A percentile compares a stretch with the other conserved stretches of the same genome.
phyloP scores from a whole-genome alignment of 2,888 invertebrate genomes.

The Resseliella maxima region DNA sequence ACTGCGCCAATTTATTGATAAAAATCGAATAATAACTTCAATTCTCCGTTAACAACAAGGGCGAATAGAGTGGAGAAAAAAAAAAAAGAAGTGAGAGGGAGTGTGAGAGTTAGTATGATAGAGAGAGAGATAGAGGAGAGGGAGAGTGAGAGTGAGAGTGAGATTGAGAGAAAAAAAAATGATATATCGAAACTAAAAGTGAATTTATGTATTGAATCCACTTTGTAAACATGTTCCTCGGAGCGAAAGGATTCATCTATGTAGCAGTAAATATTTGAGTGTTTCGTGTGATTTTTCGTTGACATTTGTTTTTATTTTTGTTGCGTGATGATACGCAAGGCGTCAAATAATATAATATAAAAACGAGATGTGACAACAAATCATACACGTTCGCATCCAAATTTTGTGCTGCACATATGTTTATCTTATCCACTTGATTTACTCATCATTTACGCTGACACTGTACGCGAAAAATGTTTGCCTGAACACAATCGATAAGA shows the following conservation, averaged over 20 bases:
- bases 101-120: too few relatives aligned
- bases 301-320: conserved; percentile 50
- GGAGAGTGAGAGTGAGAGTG: not conserved
- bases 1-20: not conserved
- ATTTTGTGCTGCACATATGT: conserved; percentile 32
- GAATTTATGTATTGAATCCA: conserved; percentile 16
- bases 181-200: not conserved
- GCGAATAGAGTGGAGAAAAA: too few relatives aligned
- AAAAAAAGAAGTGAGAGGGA: too few relatives aligned
- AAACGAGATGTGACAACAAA: not conserved
- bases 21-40: conserved; percentile 38
- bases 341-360: not conserved
- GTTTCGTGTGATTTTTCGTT: not conserved
- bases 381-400: not conserved
- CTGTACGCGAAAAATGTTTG: not conserved
- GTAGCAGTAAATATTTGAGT: not conserved
- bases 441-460: not conserved
- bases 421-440: conserved; percentile 54
- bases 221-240: conserved; percentile 5
- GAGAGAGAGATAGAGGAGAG: too few relatives aligned
- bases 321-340: conserved; percentile 28
- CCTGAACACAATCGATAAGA: conserved; percentile 19
- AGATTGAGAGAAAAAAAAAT: not conserved
- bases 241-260: not conserved
- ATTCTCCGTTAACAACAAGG: not conserved